Conservation (phyloP, 2,113 vertebrate genomes). For the Solea solea region DNA sequence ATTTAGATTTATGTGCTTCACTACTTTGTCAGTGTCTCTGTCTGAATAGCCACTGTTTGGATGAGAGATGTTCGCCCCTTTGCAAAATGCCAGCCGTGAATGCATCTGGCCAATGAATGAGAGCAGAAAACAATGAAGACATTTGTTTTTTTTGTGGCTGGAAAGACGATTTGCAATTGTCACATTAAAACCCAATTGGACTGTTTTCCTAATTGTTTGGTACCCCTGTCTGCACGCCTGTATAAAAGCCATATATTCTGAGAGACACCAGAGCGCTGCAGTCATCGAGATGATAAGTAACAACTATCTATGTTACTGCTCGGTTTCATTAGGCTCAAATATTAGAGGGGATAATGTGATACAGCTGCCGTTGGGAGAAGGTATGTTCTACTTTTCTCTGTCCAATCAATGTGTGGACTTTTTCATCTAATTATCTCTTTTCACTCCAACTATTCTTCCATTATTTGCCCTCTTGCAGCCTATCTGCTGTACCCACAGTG, state of each 20-base stretch:
- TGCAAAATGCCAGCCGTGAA: conserved; percentile 24
- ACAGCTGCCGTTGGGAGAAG: conserved; percentile 40
- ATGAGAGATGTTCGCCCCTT: neutral
- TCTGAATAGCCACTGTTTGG: neutral
- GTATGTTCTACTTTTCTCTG: conserved; percentile 27
- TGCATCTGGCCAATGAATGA: conserved; percentile 14
- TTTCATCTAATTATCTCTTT: conserved; percentile 47
- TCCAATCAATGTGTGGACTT: conserved; percentile 30
- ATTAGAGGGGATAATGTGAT: conserved; percentile 46
- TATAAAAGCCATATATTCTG: conserved; percentile 35
- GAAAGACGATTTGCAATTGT: conserved; percentile 27
- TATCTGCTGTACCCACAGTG: neutral
- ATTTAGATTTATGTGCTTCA: conserved; percentile 8
- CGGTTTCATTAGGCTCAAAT: conserved; percentile 45
- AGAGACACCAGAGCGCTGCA: conserved; percentile 16
- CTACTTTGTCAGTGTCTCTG: neutral
- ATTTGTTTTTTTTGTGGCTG: conserved; percentile 21
- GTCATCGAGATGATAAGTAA: conserved; percentile 41
- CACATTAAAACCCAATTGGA: conserved; percentile 42
- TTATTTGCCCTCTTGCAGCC: conserved; percentile 8
- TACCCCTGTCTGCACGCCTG: neutral
- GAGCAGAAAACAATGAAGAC: conserved; percentile 11
- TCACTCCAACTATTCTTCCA: conserved; percentile 14
- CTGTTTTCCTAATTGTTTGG: conserved; percentile 25
- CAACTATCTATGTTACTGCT: conserved; percentile 31